phyloP scores from a whole-genome alignment of 2,888 invertebrate genomes.

The Clunio marinus region DNA sequence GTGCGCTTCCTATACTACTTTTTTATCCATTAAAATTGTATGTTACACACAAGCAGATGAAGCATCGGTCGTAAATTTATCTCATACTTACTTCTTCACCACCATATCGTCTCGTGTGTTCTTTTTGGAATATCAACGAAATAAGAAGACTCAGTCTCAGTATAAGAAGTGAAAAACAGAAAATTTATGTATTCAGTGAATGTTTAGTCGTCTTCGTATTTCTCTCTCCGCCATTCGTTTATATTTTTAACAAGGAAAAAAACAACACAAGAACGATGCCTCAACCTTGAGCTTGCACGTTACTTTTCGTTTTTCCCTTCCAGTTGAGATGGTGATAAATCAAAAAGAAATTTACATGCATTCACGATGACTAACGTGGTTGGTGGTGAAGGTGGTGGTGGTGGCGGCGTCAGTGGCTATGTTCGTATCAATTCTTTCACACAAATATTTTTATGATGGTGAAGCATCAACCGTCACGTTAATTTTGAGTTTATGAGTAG shows the following conservation, averaged over 20 bases:
- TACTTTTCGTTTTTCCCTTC: neutral
- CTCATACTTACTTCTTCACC: neutral
- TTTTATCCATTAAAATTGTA: slow-evolving; percentile 30
- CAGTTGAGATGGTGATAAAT: slow-evolving; percentile 29
- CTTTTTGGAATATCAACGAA: neutral
- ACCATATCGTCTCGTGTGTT: slow-evolving; percentile 8
- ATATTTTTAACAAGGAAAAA: no score
- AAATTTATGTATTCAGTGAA: slow-evolving; percentile 30
- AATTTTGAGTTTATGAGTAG: no score
- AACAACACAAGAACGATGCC: neutral
- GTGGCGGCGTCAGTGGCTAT: no score
- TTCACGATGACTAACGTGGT: neutral
- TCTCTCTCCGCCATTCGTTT: neutral
- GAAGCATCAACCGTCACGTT: no score
- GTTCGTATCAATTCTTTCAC: neutral
- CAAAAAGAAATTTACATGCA: slow-evolving; percentile 34
- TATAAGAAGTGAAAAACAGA: neutral
- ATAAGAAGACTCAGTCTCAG: no score
- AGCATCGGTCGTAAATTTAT: slow-evolving; percentile 25
- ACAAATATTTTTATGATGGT: no score
- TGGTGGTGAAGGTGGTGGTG: no score
- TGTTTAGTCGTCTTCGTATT: neutral
- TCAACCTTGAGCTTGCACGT: neutral
- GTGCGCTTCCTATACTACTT: neutral
- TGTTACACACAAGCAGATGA: slow-evolving; percentile 10